Evolutionary conservation across 2,888 invertebrate species (phyloP), one percentile per base, ranked within the genome.

Genomic region (Drosophila meridiana): DNA sequence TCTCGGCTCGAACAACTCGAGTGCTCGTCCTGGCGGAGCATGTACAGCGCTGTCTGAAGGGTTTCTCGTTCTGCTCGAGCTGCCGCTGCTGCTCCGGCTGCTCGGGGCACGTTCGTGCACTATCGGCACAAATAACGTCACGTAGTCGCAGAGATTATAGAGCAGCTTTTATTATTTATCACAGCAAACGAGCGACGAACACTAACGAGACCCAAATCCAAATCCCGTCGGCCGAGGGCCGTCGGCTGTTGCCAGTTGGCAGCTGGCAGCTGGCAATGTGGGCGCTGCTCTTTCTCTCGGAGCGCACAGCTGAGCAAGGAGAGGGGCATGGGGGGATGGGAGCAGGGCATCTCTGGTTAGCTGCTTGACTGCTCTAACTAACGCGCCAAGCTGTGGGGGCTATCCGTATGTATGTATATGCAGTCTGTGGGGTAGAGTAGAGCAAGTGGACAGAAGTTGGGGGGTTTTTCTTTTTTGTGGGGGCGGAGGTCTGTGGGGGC

Each of bases 71-170:
- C 59, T 38, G 70, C 32, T 50, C 48, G 56, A 58, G 60, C 60
- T 53, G 60, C 63, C 45, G 20, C 42, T 43, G 47, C 28, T 30
- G 13, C 6, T 48, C 14, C 48, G 11, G 4, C 50, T 36, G 72
- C 86, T 85, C 89, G 83, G 75, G 76, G 90, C 78, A 91, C 91
- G 92, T 91, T 87, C 90, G 78, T 90, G 82, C 89, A 90, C 89
- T 92, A 92, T 90, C 91, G 91, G 91, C 88, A 91, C 90, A 92
- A 91, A 92, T 92, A 92, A 91, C 92, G 91, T 92, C 92, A 92
- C 92, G 92, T 92, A 92, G 87, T 83, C 89, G 92, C 92, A 92
- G 91, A 92, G 92, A 92, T 92, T 92, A 92, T 92, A 91, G 91
- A 90, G 90, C 89, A 88, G 88, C 83, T 89, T 89, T 90, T 90